A percentile compares a stretch with the other conserved stretches of the same genome.
Conservation (phyloP, 2,888 invertebrate genomes). For the Artemia sp. region DNA sequence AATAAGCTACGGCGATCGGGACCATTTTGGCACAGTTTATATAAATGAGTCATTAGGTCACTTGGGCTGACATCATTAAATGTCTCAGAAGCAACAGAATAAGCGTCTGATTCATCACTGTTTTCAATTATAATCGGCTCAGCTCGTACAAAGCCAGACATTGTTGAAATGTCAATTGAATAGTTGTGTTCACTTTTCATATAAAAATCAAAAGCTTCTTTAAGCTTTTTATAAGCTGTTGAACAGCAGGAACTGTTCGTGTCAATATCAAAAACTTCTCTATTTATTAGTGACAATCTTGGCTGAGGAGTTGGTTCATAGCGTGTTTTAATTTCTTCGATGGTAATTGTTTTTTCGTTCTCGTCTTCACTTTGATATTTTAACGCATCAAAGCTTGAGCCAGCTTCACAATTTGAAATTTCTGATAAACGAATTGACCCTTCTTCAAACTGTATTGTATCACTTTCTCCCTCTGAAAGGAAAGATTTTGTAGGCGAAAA, state of each 20-base stretch:
- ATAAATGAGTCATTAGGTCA: slow-evolving; percentile 10
- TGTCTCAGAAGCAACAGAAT: slow-evolving; percentile 5
- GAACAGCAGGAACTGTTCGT: background rate
- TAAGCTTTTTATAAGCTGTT: slow-evolving; percentile 4
- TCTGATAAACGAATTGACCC: slow-evolving; percentile 5
- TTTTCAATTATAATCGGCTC: background rate
- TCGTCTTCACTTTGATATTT: background rate
- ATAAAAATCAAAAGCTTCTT: slow-evolving; percentile 10
- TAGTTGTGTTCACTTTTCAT: background rate
- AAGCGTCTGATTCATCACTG: slow-evolving; percentile 12
- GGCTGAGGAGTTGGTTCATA: background rate
- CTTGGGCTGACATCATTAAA: background rate
- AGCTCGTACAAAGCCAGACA: slow-evolving; percentile 7
- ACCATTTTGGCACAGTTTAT: background rate
- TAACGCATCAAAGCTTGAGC: background rate
- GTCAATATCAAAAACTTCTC: background rate
- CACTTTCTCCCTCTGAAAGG: slow-evolving; percentile 4
- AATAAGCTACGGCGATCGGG: slow-evolving; percentile 9
- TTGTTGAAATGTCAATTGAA: slow-evolving; percentile 1
- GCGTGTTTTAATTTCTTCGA: slow-evolving; percentile 8
- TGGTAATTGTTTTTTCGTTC: background rate
- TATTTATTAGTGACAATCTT: slow-evolving; percentile 5
- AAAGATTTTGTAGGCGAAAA: background rate
- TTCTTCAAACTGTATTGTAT: background rate
- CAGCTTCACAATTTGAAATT: slow-evolving; percentile 14